A percentile compares a stretch with the other conserved stretches of the same genome.
Evolutionary conservation across 2,797 vertebrate genomes (phyloP).

Genomic region (Chlorospingus semifuscus): DNA sequence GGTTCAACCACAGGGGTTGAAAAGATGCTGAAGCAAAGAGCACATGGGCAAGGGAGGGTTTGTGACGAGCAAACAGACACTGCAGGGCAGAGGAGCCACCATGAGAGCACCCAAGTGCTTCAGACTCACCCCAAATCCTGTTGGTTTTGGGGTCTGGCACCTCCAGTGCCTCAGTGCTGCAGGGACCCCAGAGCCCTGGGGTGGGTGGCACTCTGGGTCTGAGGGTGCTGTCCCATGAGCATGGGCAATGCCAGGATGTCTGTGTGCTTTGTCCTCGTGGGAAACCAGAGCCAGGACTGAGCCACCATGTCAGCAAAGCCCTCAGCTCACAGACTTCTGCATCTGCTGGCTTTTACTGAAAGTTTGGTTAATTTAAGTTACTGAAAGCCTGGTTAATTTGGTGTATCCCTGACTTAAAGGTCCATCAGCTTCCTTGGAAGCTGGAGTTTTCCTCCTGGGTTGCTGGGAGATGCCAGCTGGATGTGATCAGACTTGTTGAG

Average conservation of each 20-base stretch:
- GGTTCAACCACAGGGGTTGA: fast-evolving
- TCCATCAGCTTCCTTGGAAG: not conserved
- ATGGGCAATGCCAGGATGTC: fast-evolving
- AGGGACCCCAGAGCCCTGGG: not conserved
- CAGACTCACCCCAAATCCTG: not conserved
- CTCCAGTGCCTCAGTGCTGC: not conserved
- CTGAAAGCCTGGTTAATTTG: not conserved
- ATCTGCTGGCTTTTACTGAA: not conserved
- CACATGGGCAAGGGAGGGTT: not conserved
- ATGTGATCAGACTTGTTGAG: not conserved
- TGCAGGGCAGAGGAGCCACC: not conserved
- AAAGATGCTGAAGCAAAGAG: not conserved
- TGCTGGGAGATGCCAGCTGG: not conserved
- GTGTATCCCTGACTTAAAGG: not conserved
- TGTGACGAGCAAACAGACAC: not conserved
- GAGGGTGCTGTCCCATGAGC: fast-evolving
- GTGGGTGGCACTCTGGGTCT: not conserved
- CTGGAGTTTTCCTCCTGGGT: not conserved
- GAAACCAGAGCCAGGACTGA: not conserved
- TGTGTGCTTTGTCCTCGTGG: not conserved
- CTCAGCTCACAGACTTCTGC: not conserved
- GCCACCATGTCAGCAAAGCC: not conserved
- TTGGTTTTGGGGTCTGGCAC: not conserved
- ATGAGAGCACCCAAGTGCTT: not conserved
- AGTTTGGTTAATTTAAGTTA: not conserved